A percentile compares a stretch with the other conserved stretches of the same genome.
phyloP scores from a whole-genome alignment of 2,888 invertebrate species.

The Cataglyphis livida region DNA sequence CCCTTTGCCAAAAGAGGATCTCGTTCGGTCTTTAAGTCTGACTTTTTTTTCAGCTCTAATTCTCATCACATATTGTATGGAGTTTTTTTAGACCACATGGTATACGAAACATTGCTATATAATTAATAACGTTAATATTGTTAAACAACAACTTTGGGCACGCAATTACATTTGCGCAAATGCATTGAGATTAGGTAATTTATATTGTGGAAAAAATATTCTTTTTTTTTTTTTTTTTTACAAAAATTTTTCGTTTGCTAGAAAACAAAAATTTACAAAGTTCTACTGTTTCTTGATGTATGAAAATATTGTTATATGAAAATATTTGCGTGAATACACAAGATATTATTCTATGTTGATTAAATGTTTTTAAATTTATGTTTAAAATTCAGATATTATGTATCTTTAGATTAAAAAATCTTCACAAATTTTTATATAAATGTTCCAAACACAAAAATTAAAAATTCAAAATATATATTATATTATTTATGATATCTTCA shows the following conservation, averaged over 20 bases:
- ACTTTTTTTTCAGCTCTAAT: not conserved
- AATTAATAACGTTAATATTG: not conserved
- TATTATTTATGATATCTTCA: not conserved
- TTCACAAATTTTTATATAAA: not conserved
- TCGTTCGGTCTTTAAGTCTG: conserved; percentile 5
- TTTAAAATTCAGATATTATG: too few species aligned
- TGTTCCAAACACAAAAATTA: not conserved
- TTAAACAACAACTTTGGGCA: not conserved
- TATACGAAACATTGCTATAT: conserved; percentile 4
- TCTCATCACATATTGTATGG: not conserved
- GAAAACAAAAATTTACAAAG: not conserved
- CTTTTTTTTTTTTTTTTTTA: not conserved
- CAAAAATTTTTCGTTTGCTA: not conserved
- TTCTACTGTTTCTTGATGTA: not conserved
- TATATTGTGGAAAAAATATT: not conserved
- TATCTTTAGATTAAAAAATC: not conserved
- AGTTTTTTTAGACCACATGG: not conserved
- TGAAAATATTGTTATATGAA: not conserved
- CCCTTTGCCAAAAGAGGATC: not conserved
- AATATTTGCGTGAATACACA: not conserved
- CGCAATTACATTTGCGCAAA: not conserved
- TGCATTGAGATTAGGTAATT: not conserved
- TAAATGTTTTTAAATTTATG: not conserved
- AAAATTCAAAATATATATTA: not conserved
- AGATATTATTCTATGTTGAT: too few species aligned